Conservation (phyloP, 2,888 invertebrate species). For the Lycaena phlaeas region DNA sequence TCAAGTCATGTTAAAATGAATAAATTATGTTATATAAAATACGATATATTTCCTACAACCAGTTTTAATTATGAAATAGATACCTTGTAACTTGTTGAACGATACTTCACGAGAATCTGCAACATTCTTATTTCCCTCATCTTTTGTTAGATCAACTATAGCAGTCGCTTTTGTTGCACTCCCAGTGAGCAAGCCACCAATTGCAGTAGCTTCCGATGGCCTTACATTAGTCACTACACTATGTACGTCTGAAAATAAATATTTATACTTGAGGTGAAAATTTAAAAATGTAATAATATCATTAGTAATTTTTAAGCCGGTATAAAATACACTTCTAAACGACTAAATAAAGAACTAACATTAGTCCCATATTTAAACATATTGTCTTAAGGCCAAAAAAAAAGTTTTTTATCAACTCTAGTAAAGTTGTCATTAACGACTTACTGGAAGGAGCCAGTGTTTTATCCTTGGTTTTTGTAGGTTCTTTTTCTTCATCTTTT, state of each 20-base stretch:
- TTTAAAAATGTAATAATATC: no score
- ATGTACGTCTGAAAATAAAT: conserved; percentile 55
- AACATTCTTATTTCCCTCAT: conserved; percentile 72
- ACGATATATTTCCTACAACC: no score
- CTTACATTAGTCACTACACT: conserved; percentile 69
- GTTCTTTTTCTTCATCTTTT: conserved; percentile 25
- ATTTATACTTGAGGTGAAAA: no score
- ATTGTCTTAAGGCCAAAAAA: no score
- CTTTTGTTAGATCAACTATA: conserved; percentile 76
- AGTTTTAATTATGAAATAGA: no score
- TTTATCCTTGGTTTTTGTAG: conserved; percentile 58
- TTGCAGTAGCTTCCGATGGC: conserved; percentile 80
- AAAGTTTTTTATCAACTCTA: no score
- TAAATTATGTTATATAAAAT: background rate
- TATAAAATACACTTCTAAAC: no score
- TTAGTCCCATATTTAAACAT: no score
- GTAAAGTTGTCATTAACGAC: no score
- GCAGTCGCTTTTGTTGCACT: conserved; percentile 66
- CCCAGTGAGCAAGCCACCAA: conserved; percentile 80
- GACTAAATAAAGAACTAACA: no score
- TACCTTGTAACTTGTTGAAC: conserved; percentile 81
- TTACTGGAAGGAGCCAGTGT: conserved; percentile 64
- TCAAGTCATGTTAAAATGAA: background rate
- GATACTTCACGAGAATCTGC: conserved; percentile 82
- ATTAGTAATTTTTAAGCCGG: no score